phyloP scores from a whole-genome alignment of 2,113 vertebrate species.

The Telmatochromis brachygnathus region DNA sequence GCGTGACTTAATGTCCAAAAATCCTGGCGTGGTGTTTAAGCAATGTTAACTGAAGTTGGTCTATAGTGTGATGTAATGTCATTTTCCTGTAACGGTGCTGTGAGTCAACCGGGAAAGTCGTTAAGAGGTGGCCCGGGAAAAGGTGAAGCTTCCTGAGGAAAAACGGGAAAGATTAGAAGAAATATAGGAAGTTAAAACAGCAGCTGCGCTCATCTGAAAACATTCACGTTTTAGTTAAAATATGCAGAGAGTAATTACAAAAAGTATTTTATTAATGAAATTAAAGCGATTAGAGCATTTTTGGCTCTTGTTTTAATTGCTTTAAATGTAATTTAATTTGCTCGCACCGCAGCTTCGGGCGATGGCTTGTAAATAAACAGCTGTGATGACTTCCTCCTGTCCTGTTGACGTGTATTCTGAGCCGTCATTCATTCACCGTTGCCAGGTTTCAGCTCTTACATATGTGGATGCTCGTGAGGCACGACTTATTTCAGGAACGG shows the following conservation, averaged over 20 bases:
- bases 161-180: neutral
- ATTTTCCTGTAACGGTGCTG: neutral
- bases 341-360: neutral
- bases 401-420: neutral
- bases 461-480: neutral
- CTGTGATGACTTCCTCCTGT: neutral
- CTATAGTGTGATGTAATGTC: neutral
- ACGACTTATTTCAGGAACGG: neutral
- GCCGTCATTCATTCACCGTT: neutral
- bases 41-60: neutral
- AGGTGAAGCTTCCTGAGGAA: neutral
- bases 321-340: neutral
- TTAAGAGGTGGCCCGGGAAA: neutral
- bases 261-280: neutral
- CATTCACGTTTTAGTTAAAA: neutral
- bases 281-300: neutral
- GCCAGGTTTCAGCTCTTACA: neutral
- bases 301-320: neutral
- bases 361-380: neutral
- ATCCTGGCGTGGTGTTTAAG: neutral
- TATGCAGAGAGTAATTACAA: neutral
- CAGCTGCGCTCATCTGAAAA: neutral
- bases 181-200: neutral
- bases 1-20: neutral
- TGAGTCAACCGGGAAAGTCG: neutral